Conservation (phyloP, 2,113 vertebrate species). For the Nesogale talazaci region DNA sequence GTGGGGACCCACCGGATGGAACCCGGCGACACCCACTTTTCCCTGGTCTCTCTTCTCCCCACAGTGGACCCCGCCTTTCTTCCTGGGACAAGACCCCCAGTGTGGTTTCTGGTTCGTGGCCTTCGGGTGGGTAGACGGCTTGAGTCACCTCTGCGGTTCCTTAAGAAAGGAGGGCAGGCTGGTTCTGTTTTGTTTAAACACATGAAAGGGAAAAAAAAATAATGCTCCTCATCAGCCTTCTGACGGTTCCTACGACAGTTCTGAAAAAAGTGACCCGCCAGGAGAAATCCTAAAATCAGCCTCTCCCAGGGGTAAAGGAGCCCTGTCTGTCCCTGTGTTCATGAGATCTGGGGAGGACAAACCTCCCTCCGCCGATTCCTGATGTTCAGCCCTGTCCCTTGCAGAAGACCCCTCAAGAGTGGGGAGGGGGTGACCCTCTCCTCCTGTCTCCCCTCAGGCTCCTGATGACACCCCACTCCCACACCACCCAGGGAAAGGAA, state of each 20-base stretch:
- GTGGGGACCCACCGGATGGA: too few relatives aligned
- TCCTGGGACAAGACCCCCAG: not conserved
- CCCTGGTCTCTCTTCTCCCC: not conserved
- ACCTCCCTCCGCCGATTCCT: not conserved
- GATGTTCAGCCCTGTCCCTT: not conserved
- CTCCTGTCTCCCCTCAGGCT: not conserved
- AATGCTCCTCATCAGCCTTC: not conserved
- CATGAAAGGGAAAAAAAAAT: not conserved
- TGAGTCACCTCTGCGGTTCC: not conserved
- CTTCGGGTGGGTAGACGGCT: too few relatives aligned
- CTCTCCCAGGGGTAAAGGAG: not conserved
- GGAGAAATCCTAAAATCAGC: not conserved
- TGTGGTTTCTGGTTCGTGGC: too few relatives aligned
- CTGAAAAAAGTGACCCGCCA: not conserved
- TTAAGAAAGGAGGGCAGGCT: not conserved
- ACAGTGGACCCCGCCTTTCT: not conserved
- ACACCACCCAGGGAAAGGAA: not conserved
- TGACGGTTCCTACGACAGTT: not conserved
- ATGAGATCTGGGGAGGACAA: not conserved
- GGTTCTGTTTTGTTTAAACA: constrained; percentile 6
- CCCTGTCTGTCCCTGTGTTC: not conserved
- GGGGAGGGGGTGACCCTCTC: not conserved
- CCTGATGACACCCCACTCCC: not conserved
- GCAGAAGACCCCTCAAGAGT: not conserved
- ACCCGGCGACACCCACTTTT: too few relatives aligned